Percentiles rank a stretch among this genome's conserved stretches.
These are phyloP conservation scores for Centropristis striata DNA, from an alignment of 2,113 vertebrate species.

Conservation along the genomic window DNA sequence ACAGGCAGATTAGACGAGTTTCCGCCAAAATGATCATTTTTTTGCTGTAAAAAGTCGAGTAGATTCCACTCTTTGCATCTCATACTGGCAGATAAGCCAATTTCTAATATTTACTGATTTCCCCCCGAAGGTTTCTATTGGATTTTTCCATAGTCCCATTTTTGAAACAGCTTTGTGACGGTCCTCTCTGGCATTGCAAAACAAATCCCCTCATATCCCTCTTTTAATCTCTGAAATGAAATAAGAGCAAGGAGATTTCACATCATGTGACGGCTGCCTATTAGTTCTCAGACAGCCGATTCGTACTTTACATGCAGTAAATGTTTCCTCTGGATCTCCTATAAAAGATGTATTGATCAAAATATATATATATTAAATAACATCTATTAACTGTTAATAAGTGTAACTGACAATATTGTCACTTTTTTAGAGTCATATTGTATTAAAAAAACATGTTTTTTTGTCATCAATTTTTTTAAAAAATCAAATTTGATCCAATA, in stretches of 20 bases:
- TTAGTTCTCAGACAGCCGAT: slow-evolving; percentile 69
- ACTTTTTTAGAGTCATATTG: too few relatives aligned
- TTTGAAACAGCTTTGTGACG: slow-evolving; percentile 77
- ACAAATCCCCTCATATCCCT: slow-evolving; percentile 81
- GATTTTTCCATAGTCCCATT: slow-evolving; percentile 73
- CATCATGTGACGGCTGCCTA: slow-evolving; percentile 75
- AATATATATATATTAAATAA: background rate
- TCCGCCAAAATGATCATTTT: background rate
- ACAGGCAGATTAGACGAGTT: background rate
- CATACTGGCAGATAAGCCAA: slow-evolving; percentile 47
- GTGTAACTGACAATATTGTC: background rate
- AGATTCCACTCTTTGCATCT: slow-evolving; percentile 10
- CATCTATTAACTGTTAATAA: background rate
- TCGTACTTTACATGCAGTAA: slow-evolving; percentile 53
- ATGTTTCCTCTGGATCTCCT: slow-evolving; percentile 22
- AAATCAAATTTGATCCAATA: too few relatives aligned
- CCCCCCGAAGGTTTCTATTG: slow-evolving; percentile 52
- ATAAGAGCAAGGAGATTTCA: slow-evolving; percentile 84
- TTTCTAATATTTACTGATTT: slow-evolving; percentile 64
- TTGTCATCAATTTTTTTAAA: too few relatives aligned
- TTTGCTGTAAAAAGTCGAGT: background rate
- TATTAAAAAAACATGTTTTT: too few relatives aligned
- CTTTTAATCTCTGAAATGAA: slow-evolving; percentile 85
- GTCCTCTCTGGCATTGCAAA: slow-evolving; percentile 71
- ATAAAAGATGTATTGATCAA: slow-evolving; percentile 15